Percentiles rank a stretch among this genome's conserved stretches.
phyloP scores from a whole-genome alignment of 2,888 invertebrate genomes.

The Lymantria monacha region DNA sequence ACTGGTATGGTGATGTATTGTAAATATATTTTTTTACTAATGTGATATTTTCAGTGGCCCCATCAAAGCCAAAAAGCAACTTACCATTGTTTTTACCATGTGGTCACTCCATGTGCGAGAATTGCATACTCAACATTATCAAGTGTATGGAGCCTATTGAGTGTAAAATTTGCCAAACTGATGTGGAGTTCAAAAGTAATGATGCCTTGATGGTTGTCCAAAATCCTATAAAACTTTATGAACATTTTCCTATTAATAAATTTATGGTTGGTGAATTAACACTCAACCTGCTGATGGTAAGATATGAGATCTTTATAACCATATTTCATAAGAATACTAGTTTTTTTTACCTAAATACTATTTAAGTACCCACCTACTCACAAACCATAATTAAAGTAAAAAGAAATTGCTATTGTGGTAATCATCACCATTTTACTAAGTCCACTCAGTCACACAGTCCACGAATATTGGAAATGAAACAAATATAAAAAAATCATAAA shows the following conservation, averaged over 20 bases:
- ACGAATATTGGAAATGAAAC: no score
- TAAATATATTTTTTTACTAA: not conserved
- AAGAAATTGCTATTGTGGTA: no score
- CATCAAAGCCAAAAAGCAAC: constrained; percentile 45
- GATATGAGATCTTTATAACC: not conserved
- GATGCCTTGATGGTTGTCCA: constrained; percentile 38
- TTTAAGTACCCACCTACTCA: no score
- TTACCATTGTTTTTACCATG: constrained; percentile 85
- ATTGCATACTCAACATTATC: constrained; percentile 74
- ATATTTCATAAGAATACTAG: constrained; percentile 2
- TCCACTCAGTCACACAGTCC: no score
- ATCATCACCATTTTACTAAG: no score
- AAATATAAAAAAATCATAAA: no score
- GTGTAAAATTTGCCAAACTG: constrained; percentile 72
- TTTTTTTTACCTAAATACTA: not conserved
- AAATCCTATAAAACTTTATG: constrained; percentile 46
- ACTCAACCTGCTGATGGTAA: constrained; percentile 51
- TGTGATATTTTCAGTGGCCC: constrained; percentile 30
- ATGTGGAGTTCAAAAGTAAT: constrained; percentile 44
- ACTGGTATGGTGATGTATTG: no score
- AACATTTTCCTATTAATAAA: constrained; percentile 62
- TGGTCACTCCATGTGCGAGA: constrained; percentile 86
- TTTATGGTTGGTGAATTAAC: constrained; percentile 65
- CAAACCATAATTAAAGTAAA: not conserved
- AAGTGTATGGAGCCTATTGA: constrained; percentile 65